Evolutionary conservation across 92 coral and sea anemone species (phyloP).

Genomic region (Epizoanthus rinbou): DNA sequence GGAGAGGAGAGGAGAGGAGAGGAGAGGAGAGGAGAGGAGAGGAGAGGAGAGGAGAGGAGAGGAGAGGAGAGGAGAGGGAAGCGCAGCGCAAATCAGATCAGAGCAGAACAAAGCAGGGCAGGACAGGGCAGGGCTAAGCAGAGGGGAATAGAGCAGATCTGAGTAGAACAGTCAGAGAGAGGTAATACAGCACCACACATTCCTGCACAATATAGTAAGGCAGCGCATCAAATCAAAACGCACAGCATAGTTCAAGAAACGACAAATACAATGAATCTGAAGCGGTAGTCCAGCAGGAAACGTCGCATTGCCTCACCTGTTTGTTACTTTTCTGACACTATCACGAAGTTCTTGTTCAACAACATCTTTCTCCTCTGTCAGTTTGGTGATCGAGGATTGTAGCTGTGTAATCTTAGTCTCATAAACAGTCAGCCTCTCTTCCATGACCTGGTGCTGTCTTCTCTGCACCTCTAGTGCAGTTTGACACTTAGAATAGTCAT

Average conservation of each 20-base stretch:
- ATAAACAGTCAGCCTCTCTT: slow-evolving; percentile 62
- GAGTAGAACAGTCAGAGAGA: too few species aligned
- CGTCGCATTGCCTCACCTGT: slow-evolving; percentile 6
- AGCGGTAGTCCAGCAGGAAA: neutral
- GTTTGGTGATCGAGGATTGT: slow-evolving; percentile 62
- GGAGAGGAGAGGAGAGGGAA: neutral
- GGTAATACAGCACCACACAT: neutral
- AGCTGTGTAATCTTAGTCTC: slow-evolving; percentile 76
- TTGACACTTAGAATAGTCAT: slow-evolving; percentile 63
- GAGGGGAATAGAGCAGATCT: too few species aligned
- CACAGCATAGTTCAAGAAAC: neutral
- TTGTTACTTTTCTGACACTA: slow-evolving; percentile 68
- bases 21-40: too few species aligned
- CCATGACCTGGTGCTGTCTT: slow-evolving; percentile 60
- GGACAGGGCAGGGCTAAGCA: too few species aligned
- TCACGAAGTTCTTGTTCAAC: slow-evolving; percentile 74
- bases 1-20: too few species aligned
- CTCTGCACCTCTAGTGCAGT: slow-evolving; percentile 75
- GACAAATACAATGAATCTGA: neutral
- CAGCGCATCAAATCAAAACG: neutral
- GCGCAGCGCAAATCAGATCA: too few species aligned
- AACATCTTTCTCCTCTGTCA: slow-evolving; percentile 79
- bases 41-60: too few species aligned
- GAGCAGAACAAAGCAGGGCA: too few species aligned
- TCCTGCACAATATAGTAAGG: neutral